A percentile compares a stretch with the other conserved stretches of the same genome.
Evolutionary conservation across 2,888 invertebrate genomes (phyloP).

Genomic region (Boloria euphrosyne): DNA sequence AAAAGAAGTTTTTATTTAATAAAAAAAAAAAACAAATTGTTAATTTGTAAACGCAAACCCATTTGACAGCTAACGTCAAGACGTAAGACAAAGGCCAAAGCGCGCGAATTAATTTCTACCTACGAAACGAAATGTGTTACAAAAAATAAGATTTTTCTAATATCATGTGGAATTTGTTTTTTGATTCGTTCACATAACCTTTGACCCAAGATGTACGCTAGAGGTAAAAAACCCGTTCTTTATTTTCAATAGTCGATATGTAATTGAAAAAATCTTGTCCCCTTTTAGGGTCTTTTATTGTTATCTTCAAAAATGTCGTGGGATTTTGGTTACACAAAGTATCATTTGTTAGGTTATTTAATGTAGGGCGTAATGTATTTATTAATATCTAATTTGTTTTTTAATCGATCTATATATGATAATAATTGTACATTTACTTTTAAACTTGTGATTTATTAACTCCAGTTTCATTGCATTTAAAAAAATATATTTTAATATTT

Average conservation of each 20-base stretch:
- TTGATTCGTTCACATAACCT: conserved; percentile 22
- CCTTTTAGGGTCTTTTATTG: conserved; percentile 16
- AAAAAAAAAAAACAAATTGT: neutral
- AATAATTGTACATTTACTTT: no score
- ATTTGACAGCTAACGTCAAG: conserved; percentile 29
- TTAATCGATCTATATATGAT: neutral
- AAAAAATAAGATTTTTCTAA: neutral
- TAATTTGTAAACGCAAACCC: conserved; percentile 7
- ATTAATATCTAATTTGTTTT: neutral
- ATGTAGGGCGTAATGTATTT: conserved; percentile 6
- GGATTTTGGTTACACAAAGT: conserved; percentile 16
- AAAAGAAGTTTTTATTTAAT: neutral
- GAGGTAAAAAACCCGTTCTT: conserved; percentile 23
- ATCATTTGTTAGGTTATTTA: conserved; percentile 17
- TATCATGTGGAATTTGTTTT: conserved; percentile 5
- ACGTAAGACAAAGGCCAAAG: conserved; percentile 28
- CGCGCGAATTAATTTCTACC: conserved; percentile 32
- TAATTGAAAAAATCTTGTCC: conserved; percentile 14
- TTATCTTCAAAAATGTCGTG: conserved; percentile 25
- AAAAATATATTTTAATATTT: no score
- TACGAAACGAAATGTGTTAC: neutral
- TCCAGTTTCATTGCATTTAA: no score
- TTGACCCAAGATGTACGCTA: neutral
- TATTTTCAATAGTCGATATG: conserved; percentile 16
- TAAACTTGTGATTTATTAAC: no score